Evolutionary conservation across 2,113 vertebrate genomes (phyloP).

Genomic region (Nanorana parkeri): DNA sequence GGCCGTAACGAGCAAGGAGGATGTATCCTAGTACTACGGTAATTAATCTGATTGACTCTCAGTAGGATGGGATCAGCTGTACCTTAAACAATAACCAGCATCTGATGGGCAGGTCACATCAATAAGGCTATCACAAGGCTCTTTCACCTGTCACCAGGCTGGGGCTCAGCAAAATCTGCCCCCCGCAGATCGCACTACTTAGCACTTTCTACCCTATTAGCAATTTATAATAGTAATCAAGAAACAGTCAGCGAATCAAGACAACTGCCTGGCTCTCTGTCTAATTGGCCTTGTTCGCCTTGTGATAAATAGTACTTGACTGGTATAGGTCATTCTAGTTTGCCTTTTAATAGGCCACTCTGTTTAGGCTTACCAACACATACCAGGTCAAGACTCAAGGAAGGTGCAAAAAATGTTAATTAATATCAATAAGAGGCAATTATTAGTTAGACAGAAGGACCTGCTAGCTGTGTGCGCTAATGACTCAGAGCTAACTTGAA

Average conservation of each 20-base stretch:
- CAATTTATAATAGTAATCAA: constrained; percentile 99
- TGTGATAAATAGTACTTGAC: constrained; percentile 97
- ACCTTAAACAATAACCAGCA: constrained; percentile 88
- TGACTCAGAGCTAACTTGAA: constrained; percentile 94
- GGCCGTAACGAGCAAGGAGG: constrained; percentile 76
- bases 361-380: constrained; percentile 98
- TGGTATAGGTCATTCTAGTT: constrained; percentile 84
- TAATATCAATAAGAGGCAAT: constrained; percentile 99
- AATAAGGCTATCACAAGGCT: constrained; percentile 86
- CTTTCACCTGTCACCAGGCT: constrained; percentile 89
- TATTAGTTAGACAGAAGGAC: constrained; percentile 99
- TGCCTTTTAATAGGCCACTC: constrained; percentile 94
- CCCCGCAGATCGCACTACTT: constrained; percentile 81
- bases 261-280: constrained; percentile 93
- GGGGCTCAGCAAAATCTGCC: constrained; percentile 87
- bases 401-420: constrained; percentile 99
- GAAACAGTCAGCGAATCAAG: constrained; percentile 99
- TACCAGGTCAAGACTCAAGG: constrained; percentile 91
- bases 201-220: constrained; percentile 97
- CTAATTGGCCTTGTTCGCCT: constrained; percentile 99
- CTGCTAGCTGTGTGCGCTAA: constrained; percentile 96
- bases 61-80: constrained; percentile 85
- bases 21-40: constrained; percentile 81
- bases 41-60: constrained; percentile 96
- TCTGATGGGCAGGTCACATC: constrained; percentile 89